Conservation (phyloP, 2,797 vertebrate species). For the Tapera naevia region DNA sequence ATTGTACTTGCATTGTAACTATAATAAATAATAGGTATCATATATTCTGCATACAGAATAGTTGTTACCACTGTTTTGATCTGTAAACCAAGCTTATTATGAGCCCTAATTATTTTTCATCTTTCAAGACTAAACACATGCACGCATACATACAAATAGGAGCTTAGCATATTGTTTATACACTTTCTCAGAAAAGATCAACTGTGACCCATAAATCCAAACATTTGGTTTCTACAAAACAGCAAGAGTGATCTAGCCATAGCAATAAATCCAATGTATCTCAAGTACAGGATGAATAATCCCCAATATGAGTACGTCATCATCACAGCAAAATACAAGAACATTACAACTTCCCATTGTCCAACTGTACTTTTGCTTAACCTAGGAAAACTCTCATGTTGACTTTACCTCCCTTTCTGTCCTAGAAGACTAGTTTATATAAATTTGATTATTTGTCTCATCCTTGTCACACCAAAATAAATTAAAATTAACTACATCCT, state of each 20-base stretch:
- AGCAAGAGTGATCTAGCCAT: neutral
- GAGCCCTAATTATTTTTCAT: neutral
- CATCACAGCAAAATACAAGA: neutral
- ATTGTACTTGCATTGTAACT: neutral
- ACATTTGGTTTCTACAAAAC: neutral
- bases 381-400: neutral
- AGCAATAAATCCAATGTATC: neutral
- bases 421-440: neutral
- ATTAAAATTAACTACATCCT: neutral
- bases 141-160: neutral
- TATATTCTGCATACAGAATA: neutral
- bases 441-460: neutral
- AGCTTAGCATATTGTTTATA: neutral
- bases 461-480: neutral
- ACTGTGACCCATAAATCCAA: neutral
- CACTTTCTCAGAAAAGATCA: neutral
- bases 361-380: neutral
- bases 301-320: fast-evolving
- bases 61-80: neutral
- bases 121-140: neutral
- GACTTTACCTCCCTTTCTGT: neutral
- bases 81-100: neutral
- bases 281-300: neutral
- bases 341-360: neutral
- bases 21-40: neutral